Base-by-base conservation (phyloP, 2,888 invertebrate genomes). In the Ischnura elegans region DNA sequence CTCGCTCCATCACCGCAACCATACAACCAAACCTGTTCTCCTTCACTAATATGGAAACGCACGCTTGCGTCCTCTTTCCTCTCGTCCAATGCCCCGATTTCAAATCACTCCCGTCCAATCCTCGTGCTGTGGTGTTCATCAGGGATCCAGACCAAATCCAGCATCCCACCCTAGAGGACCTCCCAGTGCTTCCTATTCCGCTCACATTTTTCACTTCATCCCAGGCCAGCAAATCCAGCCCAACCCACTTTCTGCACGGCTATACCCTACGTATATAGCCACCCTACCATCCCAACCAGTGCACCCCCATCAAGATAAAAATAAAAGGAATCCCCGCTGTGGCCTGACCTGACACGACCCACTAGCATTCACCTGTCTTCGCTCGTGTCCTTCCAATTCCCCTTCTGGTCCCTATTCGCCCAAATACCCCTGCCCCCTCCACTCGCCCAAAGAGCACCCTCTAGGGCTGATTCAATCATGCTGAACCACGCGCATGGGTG, bases 121-220 rank as follows among this genome's bases (percentile, higher is more conserved):
- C n/a, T 25, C 43, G 42, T 13, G 10, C 21, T 13, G 21, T 4
- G 10, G n/a, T n/a, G n/a, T n/a, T n/a, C n/a, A n/a, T n/a, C n/a
- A n/a, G n/a, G n/a, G n/a, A n/a, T 4, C 43, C 13, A 5, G 43
- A 86, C 43, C 36, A 6, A 21, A 4, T 21, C 21, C 43, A 1
- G 21, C 13, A 85, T 85, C 2, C 16, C 86, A 36, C 8, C 36
- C 76, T 16, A 61, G 6, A 36, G 66, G n/a, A 16, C 36, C 76
- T 16, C 76, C 76, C 36, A 19, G 51, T 36, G 29, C 76, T 36
- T 76, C 76, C 76, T 76, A 76, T 76, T 76, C 76, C 76, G 76
- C 76, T 76, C 76, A 76, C 76, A 76, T 76, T 76, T 76, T 76
- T 76, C n/a, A 76, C 76, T 76, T 36, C 76, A 76, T 76, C 76